Conservation (phyloP, 2,797 vertebrate species). For the Sphaeramia orbicularis region DNA sequence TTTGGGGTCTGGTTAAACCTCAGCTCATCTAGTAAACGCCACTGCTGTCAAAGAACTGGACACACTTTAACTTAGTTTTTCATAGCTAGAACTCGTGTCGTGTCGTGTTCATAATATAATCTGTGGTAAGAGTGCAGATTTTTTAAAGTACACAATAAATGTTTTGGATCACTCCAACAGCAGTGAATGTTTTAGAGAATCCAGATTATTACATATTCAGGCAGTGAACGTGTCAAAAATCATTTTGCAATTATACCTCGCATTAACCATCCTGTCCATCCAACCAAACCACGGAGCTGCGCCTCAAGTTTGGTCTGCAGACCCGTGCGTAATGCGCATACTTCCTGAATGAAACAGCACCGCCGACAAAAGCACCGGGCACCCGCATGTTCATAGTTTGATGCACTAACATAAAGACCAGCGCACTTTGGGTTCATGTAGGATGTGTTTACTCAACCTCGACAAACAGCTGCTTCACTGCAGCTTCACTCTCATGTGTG, state of each 20-base stretch:
- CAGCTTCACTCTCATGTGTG: neutral
- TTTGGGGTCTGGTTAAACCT: neutral
- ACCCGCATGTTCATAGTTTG: constrained; percentile 50
- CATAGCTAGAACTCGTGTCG: too few relatives aligned
- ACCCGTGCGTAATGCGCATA: constrained; percentile 25
- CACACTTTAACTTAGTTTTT: too few relatives aligned
- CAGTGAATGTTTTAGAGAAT: too few relatives aligned
- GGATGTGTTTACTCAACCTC: constrained; percentile 24
- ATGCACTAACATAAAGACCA: constrained; percentile 56
- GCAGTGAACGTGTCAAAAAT: neutral
- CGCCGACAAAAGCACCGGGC: constrained; percentile 18
- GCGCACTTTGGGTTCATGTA: constrained; percentile 27
- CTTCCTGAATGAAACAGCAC: neutral
- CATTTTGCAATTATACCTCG: neutral
- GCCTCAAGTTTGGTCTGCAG: neutral
- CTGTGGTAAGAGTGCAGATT: too few relatives aligned
- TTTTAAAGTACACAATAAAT: too few relatives aligned
- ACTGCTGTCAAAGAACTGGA: too few relatives aligned
- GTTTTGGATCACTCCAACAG: too few relatives aligned
- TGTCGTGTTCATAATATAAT: too few relatives aligned
- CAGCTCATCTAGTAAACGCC: neutral
- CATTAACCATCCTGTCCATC: neutral
- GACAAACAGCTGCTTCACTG: constrained; percentile 12
- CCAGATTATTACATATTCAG: too few relatives aligned
- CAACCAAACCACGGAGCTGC: constrained; percentile 16